These are phyloP conservation scores for Drosophila gaucha DNA, from an alignment of 2,888 invertebrate genomes.

Conservation along the genomic window DNA sequence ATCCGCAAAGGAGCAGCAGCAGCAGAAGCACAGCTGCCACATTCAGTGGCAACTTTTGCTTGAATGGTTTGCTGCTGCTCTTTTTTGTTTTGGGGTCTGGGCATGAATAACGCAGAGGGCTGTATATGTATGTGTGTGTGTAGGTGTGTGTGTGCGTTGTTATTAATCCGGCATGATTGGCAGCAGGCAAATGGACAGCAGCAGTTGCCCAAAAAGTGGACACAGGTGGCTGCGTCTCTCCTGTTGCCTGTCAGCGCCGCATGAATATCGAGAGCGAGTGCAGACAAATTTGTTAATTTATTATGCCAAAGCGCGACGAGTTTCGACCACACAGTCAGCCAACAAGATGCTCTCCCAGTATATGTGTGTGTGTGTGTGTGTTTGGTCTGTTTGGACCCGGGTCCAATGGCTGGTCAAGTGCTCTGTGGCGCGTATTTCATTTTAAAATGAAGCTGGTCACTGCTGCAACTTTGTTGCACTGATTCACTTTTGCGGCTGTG, in stretches of 20 bases:
- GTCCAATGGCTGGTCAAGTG: conserved; percentile 63
- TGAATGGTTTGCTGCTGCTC: conserved; percentile 59
- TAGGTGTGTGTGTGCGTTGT: conserved; percentile 45
- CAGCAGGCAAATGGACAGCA: conserved; percentile 81
- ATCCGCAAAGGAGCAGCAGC: conserved; percentile 17
- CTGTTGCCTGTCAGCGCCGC: conserved; percentile 69
- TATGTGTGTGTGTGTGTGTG: neutral
- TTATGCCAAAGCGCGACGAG: conserved; percentile 66
- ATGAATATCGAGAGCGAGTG: conserved; percentile 68
- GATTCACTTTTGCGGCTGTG: conserved; percentile 45
- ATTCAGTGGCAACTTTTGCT: conserved; percentile 53
- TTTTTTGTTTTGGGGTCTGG: conserved; percentile 15
- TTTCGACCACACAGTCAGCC: conserved; percentile 29
- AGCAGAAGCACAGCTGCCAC: conserved; percentile 59
- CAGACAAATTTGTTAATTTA: conserved; percentile 81
- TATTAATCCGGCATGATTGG: conserved; percentile 83
- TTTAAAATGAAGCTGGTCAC: conserved; percentile 55
- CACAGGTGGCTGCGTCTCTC: conserved; percentile 70
- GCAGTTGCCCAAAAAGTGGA: conserved; percentile 46
- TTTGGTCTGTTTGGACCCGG: conserved; percentile 15
- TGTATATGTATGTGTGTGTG: conserved; percentile 7
- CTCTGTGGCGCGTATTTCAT: conserved; percentile 58
- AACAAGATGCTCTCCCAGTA: conserved; percentile 2
- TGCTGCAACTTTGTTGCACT: conserved; percentile 70
- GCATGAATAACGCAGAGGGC: conserved; percentile 69